Base-by-base conservation (phyloP, 2,113 vertebrate genomes). In the Rattus norvegicus region DNA sequence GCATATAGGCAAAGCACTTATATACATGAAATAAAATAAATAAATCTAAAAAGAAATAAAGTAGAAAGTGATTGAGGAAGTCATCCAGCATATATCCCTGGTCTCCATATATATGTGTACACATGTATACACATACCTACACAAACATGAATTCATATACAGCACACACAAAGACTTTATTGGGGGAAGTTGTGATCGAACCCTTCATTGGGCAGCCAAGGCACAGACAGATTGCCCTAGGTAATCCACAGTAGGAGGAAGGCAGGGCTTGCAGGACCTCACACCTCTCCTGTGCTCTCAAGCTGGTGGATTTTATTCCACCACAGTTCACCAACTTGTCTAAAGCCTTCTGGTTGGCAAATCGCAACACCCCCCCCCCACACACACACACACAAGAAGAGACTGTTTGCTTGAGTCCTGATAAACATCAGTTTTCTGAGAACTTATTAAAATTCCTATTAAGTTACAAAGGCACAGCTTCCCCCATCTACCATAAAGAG, bases 391-490 rank as follows among this genome's bases (percentile, higher is more conserved):
- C 83, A 73, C 75, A 52, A 63, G 3, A 89, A 26, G 33, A 61
- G 91, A 4, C 9, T 91, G 26, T 94, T 80, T 94, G 43, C 47
- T 39, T 90, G 39, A 54, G n/a, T 65, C 47, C 73, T 92, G 73
- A 77, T 91, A 72, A 89, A 17, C 86, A 61, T 72, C 59, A 79
- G 56, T 88, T 93, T 95, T 81, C 92, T 92, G 88, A 93, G 80
- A 93, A 93, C 54, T 83, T 83, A 89, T 95, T 81, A 77, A 95
- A 92, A 92, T 87, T 88, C 39, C 72, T 80, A 10, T 75, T 95
- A 90, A 89, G 59, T 69, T 72, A 63, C 30, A 81, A 67, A 77
- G 1, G 73, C 63, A 70, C 26, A 79, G 56, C 75, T 69, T 95
- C 54, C 33, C 90, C 26, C 20, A 9, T 72, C 30, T 36, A 65